These are phyloP conservation scores for Epistrophe grossulariae DNA, from an alignment of 2,888 invertebrate genomes.

Conservation along the genomic window DNA sequence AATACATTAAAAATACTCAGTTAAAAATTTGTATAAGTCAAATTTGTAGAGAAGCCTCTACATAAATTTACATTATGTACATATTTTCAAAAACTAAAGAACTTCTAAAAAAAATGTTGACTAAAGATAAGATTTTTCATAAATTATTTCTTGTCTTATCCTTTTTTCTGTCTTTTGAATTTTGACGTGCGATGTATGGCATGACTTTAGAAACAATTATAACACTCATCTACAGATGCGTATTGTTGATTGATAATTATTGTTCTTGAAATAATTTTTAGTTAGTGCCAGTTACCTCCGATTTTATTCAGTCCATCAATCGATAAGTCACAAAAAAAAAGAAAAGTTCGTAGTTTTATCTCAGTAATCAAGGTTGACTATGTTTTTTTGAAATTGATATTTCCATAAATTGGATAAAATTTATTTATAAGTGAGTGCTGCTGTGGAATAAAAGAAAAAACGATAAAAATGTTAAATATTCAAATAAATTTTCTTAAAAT, in stretches of 20 bases:
- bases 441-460: background rate
- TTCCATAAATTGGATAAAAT: background rate
- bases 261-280: background rate
- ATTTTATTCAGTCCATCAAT: background rate
- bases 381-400: background rate
- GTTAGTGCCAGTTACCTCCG: slow-evolving; percentile 9
- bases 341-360: background rate
- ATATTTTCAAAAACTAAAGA: no score
- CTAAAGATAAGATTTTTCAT: no score
- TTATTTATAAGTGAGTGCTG: no score
- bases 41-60: no score
- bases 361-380: background rate
- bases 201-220: no score
- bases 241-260: slow-evolving; percentile 1
- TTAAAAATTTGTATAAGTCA: no score
- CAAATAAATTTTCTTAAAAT: background rate
- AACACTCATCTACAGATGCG: background rate
- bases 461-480: background rate
- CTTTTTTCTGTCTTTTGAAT: no score
- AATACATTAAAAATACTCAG: no score
- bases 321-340: background rate
- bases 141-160: no score
- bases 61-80: no score
- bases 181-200: no score
- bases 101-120: no score